These are phyloP conservation scores for Melanotaenia nigrans DNA, from an alignment of 2,797 vertebrate species.

Conservation along the genomic window DNA sequence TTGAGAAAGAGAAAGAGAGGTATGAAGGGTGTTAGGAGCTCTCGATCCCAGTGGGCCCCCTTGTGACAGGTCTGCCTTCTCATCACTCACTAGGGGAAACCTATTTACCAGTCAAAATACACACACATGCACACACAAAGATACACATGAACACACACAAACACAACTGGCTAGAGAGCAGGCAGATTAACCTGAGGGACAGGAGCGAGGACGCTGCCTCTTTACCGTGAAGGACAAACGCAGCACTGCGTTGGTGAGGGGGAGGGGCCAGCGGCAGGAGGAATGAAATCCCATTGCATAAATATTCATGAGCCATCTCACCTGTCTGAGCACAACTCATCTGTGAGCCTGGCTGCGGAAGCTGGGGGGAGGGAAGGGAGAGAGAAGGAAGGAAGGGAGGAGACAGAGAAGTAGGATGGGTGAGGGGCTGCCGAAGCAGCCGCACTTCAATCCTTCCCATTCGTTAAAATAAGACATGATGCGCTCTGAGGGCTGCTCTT, in stretches of 20 bases:
- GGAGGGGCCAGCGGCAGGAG: constrained; percentile 75
- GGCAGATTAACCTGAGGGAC: constrained; percentile 83
- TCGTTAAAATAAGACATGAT: constrained; percentile 72
- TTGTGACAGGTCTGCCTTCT: constrained; percentile 77
- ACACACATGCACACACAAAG: constrained; percentile 34
- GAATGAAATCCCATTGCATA: constrained; percentile 81
- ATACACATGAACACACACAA: constrained; percentile 23
- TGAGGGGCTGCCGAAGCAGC: constrained; percentile 79
- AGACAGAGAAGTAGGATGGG: constrained; percentile 60
- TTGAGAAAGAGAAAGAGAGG: constrained; percentile 34
- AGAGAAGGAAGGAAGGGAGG: constrained; percentile 49
- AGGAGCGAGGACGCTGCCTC: constrained; percentile 79
- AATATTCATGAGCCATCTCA: constrained; percentile 84
- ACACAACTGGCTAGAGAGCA: constrained; percentile 65
- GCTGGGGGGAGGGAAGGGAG: constrained; percentile 26
- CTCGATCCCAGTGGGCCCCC: constrained; percentile 70
- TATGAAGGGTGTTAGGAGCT: constrained; percentile 64
- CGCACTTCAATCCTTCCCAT: constrained; percentile 50
- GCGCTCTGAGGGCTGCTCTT: constrained; percentile 73
- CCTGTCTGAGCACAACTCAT: constrained; percentile 82
- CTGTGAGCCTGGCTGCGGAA: constrained; percentile 73
- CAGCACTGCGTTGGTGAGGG: constrained; percentile 70
- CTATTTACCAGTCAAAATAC: constrained; percentile 69
- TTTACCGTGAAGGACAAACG: constrained; percentile 83
- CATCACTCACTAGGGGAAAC: constrained; percentile 76